Base-by-base conservation (phyloP, 2,113 vertebrate species). In the Holacanthus passer region DNA sequence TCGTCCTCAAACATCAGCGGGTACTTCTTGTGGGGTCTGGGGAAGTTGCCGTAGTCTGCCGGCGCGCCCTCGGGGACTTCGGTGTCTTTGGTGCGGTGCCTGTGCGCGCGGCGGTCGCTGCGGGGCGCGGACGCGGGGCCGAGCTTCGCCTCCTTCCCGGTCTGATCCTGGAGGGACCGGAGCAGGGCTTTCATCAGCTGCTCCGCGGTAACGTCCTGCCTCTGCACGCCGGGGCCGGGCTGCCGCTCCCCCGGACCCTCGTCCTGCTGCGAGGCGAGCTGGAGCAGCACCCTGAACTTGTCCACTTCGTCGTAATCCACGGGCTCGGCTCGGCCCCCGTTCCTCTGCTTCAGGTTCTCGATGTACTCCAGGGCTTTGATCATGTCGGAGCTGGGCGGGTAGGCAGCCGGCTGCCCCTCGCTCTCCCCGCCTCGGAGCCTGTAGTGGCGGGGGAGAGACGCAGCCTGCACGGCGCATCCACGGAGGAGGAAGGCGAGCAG, bases 311-410 rank as follows among this genome's bases (percentile, higher is more conserved):
- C 96, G 77, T 98, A 97, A 89, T 99, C 97, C 76, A 91, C 94
- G 31, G 95, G 94, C 81, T 96, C 96, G 24, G 94, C 29, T 58
- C 95, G 81, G 3, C 84, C 96, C 87, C 95, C 96, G 77, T 96
- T 96, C 92, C 97, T 95, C 85, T 98, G 97, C 81, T 96, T 96
- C 81, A 99, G 96, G 71, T 96, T 98, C 88, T 99, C 98, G 22
- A 99, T 97, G 94, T 99, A 99, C 88, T 99, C 97, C 94, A 99
- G 93, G 68, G 98, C 98, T 94, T 97, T 98, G 87, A 99, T 95
- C 97, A 99, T 97, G 66, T 99, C 97, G 0, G 97, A 96, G 67
- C 95, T 97, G 55, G 97, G 96, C 14, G 93, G 95, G 45, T 96
- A 96, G 50, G 94, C 93, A 64, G 93, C 96, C 89, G 95, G 96